A percentile compares a stretch with the other conserved stretches of the same genome.
Evolutionary conservation across 2,113 vertebrate genomes (phyloP).

Genomic region (Trichechus manatus): DNA sequence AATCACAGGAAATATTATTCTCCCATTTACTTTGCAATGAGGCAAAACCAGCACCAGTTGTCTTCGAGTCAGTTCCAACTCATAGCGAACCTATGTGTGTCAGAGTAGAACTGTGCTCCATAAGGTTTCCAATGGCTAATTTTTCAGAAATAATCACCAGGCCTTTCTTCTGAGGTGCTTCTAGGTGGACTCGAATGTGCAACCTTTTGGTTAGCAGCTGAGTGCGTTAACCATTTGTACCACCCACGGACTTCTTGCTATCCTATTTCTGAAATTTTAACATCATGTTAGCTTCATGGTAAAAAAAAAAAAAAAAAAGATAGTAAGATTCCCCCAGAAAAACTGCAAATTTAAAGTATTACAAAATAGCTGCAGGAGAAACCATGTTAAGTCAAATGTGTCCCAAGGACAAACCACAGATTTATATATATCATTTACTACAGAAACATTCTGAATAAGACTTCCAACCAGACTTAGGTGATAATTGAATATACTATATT

Average conservation of each 20-base stretch:
- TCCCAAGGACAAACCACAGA: not conserved
- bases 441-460: not conserved
- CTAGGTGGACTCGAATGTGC: not conserved
- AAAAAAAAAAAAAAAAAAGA: not conserved
- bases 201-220: not conserved
- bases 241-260: not conserved
- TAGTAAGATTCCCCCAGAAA: not conserved
- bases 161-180: not conserved
- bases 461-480: not conserved
- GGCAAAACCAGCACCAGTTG: not conserved
- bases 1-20: slow-evolving; percentile 19
- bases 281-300: not conserved
- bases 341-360: slow-evolving; percentile 48
- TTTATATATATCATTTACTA: not conserved
- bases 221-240: not conserved
- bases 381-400: not conserved
- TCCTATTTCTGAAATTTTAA: not conserved
- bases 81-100: not conserved
- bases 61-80: not conserved
- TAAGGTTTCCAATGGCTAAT: not conserved
- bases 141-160: not conserved
- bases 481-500: not conserved
- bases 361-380: not conserved
- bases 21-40: slow-evolving; percentile 32
- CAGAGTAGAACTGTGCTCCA: not conserved